Base-by-base conservation (phyloP, 2,113 vertebrate species). In the Podilymbus podiceps region DNA sequence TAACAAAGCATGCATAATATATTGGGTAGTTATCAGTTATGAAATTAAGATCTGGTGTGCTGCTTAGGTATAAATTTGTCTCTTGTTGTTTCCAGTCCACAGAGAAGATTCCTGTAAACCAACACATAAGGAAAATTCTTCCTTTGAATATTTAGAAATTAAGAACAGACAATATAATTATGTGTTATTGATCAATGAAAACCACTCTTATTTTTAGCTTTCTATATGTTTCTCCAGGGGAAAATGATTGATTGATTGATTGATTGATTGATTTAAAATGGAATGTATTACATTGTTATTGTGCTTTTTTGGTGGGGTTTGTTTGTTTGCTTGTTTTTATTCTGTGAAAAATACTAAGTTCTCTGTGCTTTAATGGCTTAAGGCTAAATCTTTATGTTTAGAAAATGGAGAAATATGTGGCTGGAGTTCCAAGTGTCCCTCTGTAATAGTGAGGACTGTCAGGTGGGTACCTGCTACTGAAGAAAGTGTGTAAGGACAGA, bases 1-100 rank as follows among this genome's bases (percentile, higher is more conserved):
- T 81, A 94, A 95, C 82, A 96, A 94, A 95, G 88, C 90, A 94
- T 94, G 88, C 88, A 93, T 96, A 96, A 93, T 84, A 66, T 85
- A 93, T 60, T 44, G 82, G 60, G 40, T 50, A 66, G 79, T 78
- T 94, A 92, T 96, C 90, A 88, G 68, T 90, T 95, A 71, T 28
- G 60, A 92, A 96, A 84, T 93, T 77, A 86, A 92, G 75, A 81
- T 62, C 87, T 90, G 35, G 47, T 85, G 33, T 31, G 35, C 55
- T 28, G 33, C 85, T 81, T 84, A 44, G 33, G 24, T 67, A 68
- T 62, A 81, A 88, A 93, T 53, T 89, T 82, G 16, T 40, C 27
- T 74, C n/a, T 59, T 64, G 8, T 35, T 71, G 21, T 83, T 87
- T 67, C 33, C 20, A 82, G 31, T 66, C 38, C 35, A 67, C 10